Conservation (phyloP, 2,888 invertebrate species). For the Leptinotarsa haldemani region DNA sequence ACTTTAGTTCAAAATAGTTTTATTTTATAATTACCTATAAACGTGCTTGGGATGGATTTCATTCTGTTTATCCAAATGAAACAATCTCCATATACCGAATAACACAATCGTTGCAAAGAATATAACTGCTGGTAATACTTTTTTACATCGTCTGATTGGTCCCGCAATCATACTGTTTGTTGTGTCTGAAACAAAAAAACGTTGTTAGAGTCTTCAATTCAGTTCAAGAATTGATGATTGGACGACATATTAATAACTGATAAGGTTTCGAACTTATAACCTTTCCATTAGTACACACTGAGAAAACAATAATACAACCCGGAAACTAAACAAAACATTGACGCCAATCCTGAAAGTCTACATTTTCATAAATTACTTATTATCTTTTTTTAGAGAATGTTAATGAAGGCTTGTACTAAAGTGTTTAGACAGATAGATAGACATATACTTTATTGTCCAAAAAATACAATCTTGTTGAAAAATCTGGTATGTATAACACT, state of each 20-base stretch:
- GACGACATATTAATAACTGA: neutral
- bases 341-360: too few species aligned
- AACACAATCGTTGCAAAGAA: slow-evolving; percentile 53
- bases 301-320: neutral
- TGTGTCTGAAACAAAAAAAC: slow-evolving; percentile 40
- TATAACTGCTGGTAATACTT: slow-evolving; percentile 55
- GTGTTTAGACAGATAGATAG: too few species aligned
- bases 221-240: too few species aligned
- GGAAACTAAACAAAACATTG: too few species aligned
- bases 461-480: too few species aligned
- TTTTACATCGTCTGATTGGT: slow-evolving; percentile 59
- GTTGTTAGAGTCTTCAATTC: neutral
- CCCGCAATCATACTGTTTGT: slow-evolving; percentile 58
- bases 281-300: neutral
- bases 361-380: too few species aligned
- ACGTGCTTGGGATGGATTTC: slow-evolving; percentile 57
- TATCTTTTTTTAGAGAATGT: too few species aligned
- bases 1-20: neutral
- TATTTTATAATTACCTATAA: slow-evolving; percentile 51
- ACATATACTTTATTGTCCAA: too few species aligned
- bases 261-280: neutral
- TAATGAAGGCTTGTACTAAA: too few species aligned
- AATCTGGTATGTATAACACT: too few species aligned
- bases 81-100: slow-evolving; percentile 54
- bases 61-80: slow-evolving; percentile 42